A percentile compares a stretch with the other conserved stretches of the same genome.
These are phyloP conservation scores for Genyomyrus donnyi DNA, from an alignment of 2,113 vertebrate species.

Conservation along the genomic window DNA sequence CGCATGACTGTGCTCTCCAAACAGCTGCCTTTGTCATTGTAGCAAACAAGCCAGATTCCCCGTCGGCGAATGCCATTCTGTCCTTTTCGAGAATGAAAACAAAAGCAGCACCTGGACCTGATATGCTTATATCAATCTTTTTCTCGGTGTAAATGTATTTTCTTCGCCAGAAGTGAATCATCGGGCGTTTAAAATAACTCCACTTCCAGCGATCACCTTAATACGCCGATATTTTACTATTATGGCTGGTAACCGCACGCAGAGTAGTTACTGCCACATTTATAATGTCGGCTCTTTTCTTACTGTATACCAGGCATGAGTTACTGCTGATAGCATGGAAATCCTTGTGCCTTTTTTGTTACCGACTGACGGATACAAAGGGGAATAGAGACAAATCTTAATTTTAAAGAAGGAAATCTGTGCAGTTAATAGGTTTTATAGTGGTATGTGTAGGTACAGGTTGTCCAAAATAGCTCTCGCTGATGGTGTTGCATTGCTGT, in stretches of 20 bases:
- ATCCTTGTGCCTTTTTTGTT: background rate
- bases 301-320: background rate
- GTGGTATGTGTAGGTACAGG: background rate
- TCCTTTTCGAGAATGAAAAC: background rate
- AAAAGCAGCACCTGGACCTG: background rate
- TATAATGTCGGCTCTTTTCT: background rate
- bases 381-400: background rate
- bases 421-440: background rate
- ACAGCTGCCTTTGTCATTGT: background rate
- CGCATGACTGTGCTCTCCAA: background rate
- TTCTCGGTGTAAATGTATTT: background rate
- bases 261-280: background rate
- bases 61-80: background rate
- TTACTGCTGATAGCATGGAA: background rate
- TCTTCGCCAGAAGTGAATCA: background rate
- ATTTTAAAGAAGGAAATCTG: background rate
- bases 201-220: conserved; percentile 5
- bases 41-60: background rate
- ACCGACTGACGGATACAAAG: background rate
- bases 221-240: background rate
- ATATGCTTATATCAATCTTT: background rate
- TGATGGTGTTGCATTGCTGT: conserved; percentile 38
- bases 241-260: background rate
- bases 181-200: background rate
- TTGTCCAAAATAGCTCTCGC: conserved; percentile 25